Evolutionary conservation across 2,888 invertebrate genomes (phyloP).

Genomic region (Dasysyrphus albostriatus): DNA sequence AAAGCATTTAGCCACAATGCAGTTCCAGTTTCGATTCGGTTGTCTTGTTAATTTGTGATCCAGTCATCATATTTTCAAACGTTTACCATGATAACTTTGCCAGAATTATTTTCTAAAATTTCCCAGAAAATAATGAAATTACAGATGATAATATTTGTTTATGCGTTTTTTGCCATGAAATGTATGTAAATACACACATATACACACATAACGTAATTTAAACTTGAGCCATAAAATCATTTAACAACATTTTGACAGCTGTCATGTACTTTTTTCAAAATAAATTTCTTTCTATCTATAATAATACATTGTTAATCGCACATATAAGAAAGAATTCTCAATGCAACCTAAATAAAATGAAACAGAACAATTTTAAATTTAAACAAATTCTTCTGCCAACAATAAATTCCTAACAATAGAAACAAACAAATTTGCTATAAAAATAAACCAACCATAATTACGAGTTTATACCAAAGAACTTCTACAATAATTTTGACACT

Average conservation of each 20-base stretch:
- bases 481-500: constrained; percentile 49
- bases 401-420: constrained; percentile 44
- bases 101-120: too few species aligned
- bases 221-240: not conserved
- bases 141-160: too few species aligned
- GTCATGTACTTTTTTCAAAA: constrained; percentile 14
- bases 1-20: too few species aligned
- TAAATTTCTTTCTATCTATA: not conserved
- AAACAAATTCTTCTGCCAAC: constrained; percentile 58
- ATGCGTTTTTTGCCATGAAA: too few species aligned
- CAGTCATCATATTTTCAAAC: too few species aligned
- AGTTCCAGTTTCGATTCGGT: too few species aligned
- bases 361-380: constrained; percentile 41
- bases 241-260: constrained; percentile 59
- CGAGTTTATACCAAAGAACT: constrained; percentile 27
- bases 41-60: too few species aligned
- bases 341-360: constrained; percentile 17
- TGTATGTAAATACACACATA: too few species aligned
- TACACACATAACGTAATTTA: not conserved
- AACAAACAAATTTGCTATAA: constrained; percentile 40
- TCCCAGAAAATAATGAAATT: not conserved
- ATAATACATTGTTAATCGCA: not conserved
- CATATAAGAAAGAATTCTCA: not conserved
- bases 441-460: constrained; percentile 18
- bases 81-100: too few species aligned